These are phyloP conservation scores for Anas flavirostris DNA, from an alignment of 2,797 vertebrate genomes.

Conservation along the genomic window DNA sequence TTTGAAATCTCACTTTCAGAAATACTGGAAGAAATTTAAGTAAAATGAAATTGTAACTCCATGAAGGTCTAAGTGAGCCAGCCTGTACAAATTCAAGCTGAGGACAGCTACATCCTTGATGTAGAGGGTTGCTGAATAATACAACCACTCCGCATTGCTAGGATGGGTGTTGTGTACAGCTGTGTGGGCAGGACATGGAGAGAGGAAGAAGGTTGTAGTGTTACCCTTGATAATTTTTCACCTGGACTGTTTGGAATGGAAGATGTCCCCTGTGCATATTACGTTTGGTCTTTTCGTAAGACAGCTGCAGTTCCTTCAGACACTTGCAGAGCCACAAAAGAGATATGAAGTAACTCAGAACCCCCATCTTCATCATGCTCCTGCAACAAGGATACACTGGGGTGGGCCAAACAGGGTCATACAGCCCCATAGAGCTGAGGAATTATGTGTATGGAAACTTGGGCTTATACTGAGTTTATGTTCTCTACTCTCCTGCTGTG, in stretches of 20 bases:
- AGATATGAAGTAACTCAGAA: not conserved
- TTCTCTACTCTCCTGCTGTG: slow-evolving; percentile 36
- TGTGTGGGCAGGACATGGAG: rapidly evolving
- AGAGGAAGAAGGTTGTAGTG: not conserved
- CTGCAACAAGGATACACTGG: not conserved
- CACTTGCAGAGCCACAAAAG: not conserved
- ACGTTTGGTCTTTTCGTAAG: not conserved
- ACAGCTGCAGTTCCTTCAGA: not conserved
- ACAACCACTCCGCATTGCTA: not conserved
- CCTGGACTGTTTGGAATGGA: not conserved
- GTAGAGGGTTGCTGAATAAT: not conserved
- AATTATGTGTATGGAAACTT: slow-evolving; percentile 6
- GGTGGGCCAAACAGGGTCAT: not conserved
- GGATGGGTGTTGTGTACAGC: not conserved
- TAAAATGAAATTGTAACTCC: not conserved
- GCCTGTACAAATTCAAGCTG: not conserved
- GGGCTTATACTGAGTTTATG: not conserved
- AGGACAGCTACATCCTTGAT: not conserved
- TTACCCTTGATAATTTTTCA: not conserved
- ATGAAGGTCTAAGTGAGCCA: not conserved
- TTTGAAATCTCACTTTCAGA: not conserved
- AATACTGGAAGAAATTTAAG: rapidly evolving
- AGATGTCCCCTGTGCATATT: not conserved
- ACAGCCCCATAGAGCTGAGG: not conserved
- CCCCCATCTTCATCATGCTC: not conserved